phyloP scores from a whole-genome alignment of 2,113 vertebrate species.

The Athene noctua region DNA sequence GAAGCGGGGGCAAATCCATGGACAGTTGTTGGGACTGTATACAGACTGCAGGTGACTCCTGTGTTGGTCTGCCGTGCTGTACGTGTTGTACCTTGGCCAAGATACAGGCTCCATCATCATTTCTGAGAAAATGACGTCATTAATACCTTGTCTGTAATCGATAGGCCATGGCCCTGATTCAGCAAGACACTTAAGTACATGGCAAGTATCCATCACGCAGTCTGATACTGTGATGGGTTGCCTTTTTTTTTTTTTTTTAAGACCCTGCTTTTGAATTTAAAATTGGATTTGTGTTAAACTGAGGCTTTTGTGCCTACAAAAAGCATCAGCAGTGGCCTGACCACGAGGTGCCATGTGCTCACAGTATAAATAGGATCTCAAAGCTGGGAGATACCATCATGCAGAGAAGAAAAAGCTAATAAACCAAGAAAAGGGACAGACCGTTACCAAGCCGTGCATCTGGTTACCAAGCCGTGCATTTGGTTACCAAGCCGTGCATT shows the following conservation, averaged over 20 bases:
- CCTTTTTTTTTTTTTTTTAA: neutral
- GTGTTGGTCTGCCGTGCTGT: neutral
- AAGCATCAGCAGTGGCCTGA: neutral
- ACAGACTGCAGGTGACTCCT: neutral
- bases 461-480: neutral
- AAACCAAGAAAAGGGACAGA: neutral
- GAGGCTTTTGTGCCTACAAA: neutral
- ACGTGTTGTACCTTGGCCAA: neutral
- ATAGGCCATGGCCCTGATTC: conserved; percentile 36
- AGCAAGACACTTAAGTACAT: conserved; percentile 3
- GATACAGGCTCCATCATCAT: neutral
- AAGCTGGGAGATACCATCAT: neutral
- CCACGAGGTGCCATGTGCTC: neutral
- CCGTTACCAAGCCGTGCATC: neutral
- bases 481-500: neutral
- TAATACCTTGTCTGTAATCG: neutral
- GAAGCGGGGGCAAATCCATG: fast-evolving
- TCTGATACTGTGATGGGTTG: neutral
- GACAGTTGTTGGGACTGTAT: neutral
- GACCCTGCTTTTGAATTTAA: neutral
- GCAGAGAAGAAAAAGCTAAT: neutral
- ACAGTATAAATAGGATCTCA: neutral
- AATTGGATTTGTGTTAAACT: neutral
- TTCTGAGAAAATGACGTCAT: conserved; percentile 39
- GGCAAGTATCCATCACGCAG: neutral